Evolutionary conservation across 2,797 vertebrate species (phyloP), one percentile per base, ranked within the genome.

Genomic region (Onychomys leucogaster): DNA sequence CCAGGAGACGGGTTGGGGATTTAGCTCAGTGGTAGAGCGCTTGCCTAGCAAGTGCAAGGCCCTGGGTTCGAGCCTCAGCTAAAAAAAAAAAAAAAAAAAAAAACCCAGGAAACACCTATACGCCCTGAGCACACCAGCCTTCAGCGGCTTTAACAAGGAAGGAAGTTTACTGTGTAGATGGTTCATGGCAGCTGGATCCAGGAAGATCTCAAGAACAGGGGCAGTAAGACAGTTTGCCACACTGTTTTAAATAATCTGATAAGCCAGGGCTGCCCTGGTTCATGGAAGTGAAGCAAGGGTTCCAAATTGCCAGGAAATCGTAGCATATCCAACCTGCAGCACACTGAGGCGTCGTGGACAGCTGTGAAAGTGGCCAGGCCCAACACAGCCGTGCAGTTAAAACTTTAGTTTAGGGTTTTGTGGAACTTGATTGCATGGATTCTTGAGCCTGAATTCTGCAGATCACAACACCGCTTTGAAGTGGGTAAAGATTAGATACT

Each of bases 91-190:
- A n/a, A n/a, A n/a, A n/a, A n/a, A n/a, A n/a, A n/a, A n/a, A n/a
- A 80, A 34, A 73, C 11, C 25, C 19, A 89, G 55, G 34, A 65
- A 1, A 2, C 61, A 9, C 29, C 46, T 29, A 27, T 34, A 37
- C 16, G 12, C 23, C 73, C 5, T 21, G 7, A n/a, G 29, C 19
- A 12, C 16, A 43, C 13, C 63, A 49, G 63, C 27, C 87, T 92
- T 1, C 0, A 52, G 37, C 37, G 43, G 37, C 21, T 90, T 84
- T 83, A 71, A 52, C 32, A 52, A 8, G 4, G 0, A 25, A 69
- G 90, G 73, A 85, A 46, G 46, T 93, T 84, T 90, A 89, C 81
- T 83, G 37, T 46, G 49, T 63, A 92, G 41, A 81, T 73, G 49
- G 67, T 77, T 55, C 84, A 65, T 49, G 32, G 82, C 85, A 80